Evolutionary conservation across 2,888 invertebrate species (phyloP), one percentile per base, ranked within the genome.

Genomic region (Polyommatus iphigenia): DNA sequence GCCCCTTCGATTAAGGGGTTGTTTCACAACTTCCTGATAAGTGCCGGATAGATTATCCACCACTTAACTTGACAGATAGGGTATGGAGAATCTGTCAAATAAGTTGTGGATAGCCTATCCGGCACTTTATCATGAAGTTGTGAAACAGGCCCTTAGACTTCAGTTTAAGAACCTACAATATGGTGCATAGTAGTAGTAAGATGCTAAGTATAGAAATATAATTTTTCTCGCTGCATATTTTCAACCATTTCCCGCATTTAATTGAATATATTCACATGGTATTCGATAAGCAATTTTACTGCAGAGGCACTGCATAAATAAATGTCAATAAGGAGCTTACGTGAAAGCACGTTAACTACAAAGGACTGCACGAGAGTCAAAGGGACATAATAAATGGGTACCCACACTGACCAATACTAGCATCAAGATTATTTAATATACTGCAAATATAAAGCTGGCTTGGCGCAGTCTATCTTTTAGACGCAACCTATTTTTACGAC

Each of bases 301-400:
- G 54, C 50, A 24, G 46, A 54, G 75, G 75, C 75, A 75, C 24
- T 75, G 75, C 50, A 75, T 75, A 75, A 75, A 75, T 75, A 75
- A 75, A 75, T 75, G 75, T 50, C 50, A 75, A 75, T 50, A 75
- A 75, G 75, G 46, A 75, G 50, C 75, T 20, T 75, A 50, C 18
- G 50, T 75, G 29, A 75, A 54, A 50, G 41, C 73, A 41, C 41
- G 73, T 73, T 29, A 50, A 50, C 75, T 75, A 75, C 75, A 75
- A 75, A 75, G 75, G 50, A 13, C 50, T 54, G 75, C 73, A 29
- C 75, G 75, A 75, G 50, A 54, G 32, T 75, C 75, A 50, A 50
- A 73, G 50, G 20, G 3, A 75, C 75, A 75, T 54, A 75, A 75
- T 29, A 75, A 50, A 75, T 75, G 15, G 50, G 29, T 54, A 75